A percentile compares a stretch with the other conserved stretches of the same genome.
These are phyloP conservation scores for Rallus limicola DNA, from an alignment of 2,113 vertebrate species.

Conservation along the genomic window DNA sequence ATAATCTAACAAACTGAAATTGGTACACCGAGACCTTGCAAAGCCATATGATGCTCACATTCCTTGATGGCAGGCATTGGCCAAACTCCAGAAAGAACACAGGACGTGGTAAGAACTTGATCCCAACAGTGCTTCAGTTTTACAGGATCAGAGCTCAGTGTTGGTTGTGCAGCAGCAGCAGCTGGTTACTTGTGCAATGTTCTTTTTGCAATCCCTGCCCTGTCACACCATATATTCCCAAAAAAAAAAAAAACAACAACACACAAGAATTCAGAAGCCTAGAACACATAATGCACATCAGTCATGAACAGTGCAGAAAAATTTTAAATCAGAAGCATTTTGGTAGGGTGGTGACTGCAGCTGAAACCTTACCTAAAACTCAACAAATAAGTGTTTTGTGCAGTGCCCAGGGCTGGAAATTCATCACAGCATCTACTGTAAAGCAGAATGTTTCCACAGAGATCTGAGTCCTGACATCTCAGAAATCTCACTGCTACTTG, in stretches of 20 bases:
- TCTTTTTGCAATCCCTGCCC: not conserved
- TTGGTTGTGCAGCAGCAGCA: not conserved
- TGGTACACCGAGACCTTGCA: not conserved
- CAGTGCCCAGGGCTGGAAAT: not conserved
- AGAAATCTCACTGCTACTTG: not conserved
- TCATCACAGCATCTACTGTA: not conserved
- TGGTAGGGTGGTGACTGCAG: not conserved
- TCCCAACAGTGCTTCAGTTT: not conserved
- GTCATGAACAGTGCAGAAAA: not conserved
- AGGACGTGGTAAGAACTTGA: not conserved
- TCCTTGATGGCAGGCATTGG: not conserved
- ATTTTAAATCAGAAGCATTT: not conserved
- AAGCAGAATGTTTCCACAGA: not conserved
- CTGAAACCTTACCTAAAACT: not conserved
- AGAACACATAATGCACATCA: not conserved
- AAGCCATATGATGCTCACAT: not conserved
- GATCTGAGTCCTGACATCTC: not conserved
- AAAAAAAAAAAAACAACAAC: not conserved
- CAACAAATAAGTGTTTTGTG: not conserved
- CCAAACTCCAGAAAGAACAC: not conserved
- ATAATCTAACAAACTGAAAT: not conserved
- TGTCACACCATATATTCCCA: not conserved
- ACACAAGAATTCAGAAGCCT: not conserved
- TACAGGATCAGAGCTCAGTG: not conserved
- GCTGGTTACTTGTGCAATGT: accelerated